A percentile compares a stretch with the other conserved stretches of the same genome.
Conservation (phyloP, 1,140 invertebrate genomes). For the Battus philenor region DNA sequence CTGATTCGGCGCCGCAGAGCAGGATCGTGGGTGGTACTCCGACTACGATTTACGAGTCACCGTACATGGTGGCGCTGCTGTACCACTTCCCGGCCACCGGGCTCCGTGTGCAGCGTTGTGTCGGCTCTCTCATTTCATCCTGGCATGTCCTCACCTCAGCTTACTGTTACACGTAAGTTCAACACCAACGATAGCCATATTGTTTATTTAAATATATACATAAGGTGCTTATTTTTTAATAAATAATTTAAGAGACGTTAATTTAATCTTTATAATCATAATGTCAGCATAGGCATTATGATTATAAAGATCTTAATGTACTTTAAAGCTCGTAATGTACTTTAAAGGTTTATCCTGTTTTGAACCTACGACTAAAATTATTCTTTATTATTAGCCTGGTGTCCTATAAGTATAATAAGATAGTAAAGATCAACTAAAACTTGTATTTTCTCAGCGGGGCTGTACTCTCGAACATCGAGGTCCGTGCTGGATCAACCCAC, state of each 20-base stretch:
- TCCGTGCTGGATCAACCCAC: conserved; percentile 43
- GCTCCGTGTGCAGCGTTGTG: conserved; percentile 39
- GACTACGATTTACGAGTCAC: conserved; percentile 32
- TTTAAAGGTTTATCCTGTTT: too few species aligned
- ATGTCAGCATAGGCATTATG: too few species aligned
- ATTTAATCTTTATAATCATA: too few species aligned
- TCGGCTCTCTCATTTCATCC: conserved; percentile 41
- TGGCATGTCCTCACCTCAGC: conserved; percentile 35
- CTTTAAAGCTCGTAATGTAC: too few species aligned
- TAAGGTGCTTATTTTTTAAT: too few species aligned
- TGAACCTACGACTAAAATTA: too few species aligned
- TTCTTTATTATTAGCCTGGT: background rate
- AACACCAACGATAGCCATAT: too few species aligned
- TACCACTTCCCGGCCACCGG: conserved; percentile 37
- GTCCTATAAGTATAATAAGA: background rate
- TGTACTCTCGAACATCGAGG: conserved; percentile 27
- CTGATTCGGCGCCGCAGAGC: conserved; percentile 28
- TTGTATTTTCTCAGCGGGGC: conserved; percentile 30
- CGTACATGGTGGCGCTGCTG: conserved; percentile 31
- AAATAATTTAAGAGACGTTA: too few species aligned
- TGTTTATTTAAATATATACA: too few species aligned
- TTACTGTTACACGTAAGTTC: conserved; percentile 46
- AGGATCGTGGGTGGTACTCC: conserved; percentile 36
- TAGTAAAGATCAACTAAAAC: background rate
- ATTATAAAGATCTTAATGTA: too few species aligned